Conservation (phyloP, 2,888 invertebrate species). For the Leptodirus hochenwartii region DNA sequence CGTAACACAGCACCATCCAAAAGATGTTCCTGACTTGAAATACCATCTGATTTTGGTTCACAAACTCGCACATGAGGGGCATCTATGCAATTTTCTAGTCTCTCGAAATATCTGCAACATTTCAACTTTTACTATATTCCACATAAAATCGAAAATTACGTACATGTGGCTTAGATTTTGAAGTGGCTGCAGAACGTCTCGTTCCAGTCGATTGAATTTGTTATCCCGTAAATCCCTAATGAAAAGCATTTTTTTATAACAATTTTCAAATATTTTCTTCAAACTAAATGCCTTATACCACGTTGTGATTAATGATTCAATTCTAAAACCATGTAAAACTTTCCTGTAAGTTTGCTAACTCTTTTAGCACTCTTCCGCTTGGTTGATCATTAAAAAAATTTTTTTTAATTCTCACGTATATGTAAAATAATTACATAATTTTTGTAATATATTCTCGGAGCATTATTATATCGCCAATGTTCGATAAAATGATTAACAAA, state of each 20-base stretch:
- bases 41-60: slow-evolving; percentile 39
- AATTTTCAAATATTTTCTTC: no score
- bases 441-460: no score
- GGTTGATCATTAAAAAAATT: no score
- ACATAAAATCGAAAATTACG: slow-evolving; percentile 18
- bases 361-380: no score
- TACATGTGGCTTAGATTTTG: slow-evolving; percentile 29
- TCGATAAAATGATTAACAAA: no score
- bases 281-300: neutral
- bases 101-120: slow-evolving; percentile 35
- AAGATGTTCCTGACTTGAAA: slow-evolving; percentile 36
- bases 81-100: slow-evolving; percentile 35
- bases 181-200: slow-evolving; percentile 24
- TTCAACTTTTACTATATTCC: no score
- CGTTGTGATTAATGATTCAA: no score
- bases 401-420: no score
- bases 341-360: no score
- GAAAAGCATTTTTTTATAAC: slow-evolving; percentile 5
- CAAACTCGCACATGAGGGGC: slow-evolving; percentile 36
- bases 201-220: slow-evolving; percentile 24
- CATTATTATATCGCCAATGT: no score
- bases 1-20: slow-evolving; percentile 36
- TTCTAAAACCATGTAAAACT: no score
- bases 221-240: slow-evolving; percentile 21
- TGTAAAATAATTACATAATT: no score